These are phyloP conservation scores for Orthosia gothica DNA, from an alignment of 2,888 invertebrate species.

Conservation along the genomic window DNA sequence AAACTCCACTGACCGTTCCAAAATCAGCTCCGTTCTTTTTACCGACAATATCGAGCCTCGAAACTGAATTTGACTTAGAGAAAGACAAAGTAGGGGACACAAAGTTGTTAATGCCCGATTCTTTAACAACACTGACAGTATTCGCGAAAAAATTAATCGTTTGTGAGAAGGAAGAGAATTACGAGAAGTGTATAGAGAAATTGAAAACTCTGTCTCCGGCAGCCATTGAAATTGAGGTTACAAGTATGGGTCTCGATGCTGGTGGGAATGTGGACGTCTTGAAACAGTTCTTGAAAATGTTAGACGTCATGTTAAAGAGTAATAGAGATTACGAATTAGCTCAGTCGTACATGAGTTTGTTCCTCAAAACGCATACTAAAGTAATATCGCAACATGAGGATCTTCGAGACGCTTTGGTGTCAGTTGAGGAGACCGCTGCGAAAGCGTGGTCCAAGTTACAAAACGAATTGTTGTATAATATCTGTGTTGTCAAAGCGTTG, in stretches of 20 bases:
- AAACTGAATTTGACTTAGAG: constrained; percentile 95
- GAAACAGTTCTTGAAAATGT: constrained; percentile 95
- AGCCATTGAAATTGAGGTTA: constrained; percentile 96
- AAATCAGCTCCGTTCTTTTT: constrained; percentile 99
- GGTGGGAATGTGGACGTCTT: constrained; percentile 94
- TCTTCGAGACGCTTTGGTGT: constrained; percentile 90
- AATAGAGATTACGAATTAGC: constrained; percentile 97
- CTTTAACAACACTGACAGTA: constrained; percentile 93
- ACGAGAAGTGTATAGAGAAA: constrained; percentile 91
- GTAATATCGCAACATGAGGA: constrained; percentile 90
- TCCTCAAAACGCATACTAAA: constrained; percentile 95
- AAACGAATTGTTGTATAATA: constrained; percentile 93
- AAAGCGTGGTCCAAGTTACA: constrained; percentile 93
- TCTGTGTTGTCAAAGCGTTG: constrained; percentile 94
- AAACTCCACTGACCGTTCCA: constrained; percentile 95
- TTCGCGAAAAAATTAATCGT: constrained; percentile 93
- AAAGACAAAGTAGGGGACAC: constrained; percentile 85
- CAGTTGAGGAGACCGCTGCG: constrained; percentile 92
- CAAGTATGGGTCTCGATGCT: constrained; percentile 94
- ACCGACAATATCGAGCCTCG: constrained; percentile 96
- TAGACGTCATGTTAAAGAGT: constrained; percentile 93
- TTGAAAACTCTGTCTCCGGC: constrained; percentile 95
- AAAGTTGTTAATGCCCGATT: constrained; percentile 91
- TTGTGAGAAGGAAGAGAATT: constrained; percentile 89
- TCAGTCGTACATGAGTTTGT: constrained; percentile 97